Evolutionary conservation across 2,888 invertebrate genomes (phyloP).

Genomic region (Pseudococcus jackbeardsleyi): DNA sequence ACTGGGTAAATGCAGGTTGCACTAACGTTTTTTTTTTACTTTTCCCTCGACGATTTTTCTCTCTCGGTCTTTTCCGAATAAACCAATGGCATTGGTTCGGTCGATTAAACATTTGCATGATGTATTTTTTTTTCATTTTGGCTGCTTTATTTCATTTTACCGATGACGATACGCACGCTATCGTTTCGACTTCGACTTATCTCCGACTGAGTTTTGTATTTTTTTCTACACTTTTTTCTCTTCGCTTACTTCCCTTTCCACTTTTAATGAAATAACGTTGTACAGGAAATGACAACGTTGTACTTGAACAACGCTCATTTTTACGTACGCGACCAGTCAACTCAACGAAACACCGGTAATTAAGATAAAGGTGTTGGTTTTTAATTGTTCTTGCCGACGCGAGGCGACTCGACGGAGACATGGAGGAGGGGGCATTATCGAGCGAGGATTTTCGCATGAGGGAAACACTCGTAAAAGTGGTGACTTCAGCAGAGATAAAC

Average conservation of each 20-base stretch:
- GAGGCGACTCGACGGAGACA: neutral
- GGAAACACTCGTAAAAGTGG: neutral
- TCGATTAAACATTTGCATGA: neutral
- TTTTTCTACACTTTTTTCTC: neutral
- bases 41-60: neutral
- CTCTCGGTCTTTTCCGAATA: neutral
- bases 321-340: neutral
- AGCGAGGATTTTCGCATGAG: conserved; percentile 8
- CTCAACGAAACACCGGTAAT: conserved; percentile 34
- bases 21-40: neutral
- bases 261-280: conserved; percentile 21
- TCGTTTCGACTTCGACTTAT: neutral
- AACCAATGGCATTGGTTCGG: neutral
- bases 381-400: conserved; percentile 30
- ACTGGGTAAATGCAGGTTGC: neutral
- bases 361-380: conserved; percentile 42
- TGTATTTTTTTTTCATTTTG: neutral
- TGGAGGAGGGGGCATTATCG: neutral
- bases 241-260: neutral
- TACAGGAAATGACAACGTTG: conserved; percentile 44
- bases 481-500: neutral
- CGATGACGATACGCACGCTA: neutral
- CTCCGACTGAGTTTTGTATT: neutral
- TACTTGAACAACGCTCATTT: conserved; percentile 39
- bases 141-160: neutral